These are phyloP conservation scores for Cryptoblepharus egeriae DNA, from an alignment of 2,797 vertebrate genomes.

Conservation along the genomic window DNA sequence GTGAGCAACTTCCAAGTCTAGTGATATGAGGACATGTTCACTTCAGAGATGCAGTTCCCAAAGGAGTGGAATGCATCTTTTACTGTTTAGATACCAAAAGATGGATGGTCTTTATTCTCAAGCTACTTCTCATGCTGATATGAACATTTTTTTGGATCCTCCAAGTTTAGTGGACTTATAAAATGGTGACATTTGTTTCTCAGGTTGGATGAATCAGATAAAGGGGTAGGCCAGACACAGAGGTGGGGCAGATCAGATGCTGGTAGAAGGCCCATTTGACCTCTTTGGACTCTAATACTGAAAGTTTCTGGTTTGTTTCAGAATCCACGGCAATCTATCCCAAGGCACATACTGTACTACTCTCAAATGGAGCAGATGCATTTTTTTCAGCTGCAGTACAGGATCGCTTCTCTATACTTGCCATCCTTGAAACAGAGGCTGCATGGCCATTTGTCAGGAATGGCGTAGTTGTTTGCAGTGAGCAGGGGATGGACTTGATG, in stretches of 20 bases:
- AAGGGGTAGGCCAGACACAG: too few species aligned
- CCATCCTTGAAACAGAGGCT: background rate
- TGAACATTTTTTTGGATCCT: background rate
- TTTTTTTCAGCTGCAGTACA: too few species aligned
- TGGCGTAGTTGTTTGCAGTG: too few species aligned
- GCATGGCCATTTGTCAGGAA: too few species aligned
- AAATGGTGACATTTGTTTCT: background rate
- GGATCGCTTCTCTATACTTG: background rate
- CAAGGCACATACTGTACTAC: too few species aligned
- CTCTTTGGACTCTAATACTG: too few species aligned
- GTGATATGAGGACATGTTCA: background rate
- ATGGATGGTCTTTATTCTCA: background rate
- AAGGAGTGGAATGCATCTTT: background rate
- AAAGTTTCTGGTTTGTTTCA: too few species aligned
- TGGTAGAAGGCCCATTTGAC: too few species aligned
- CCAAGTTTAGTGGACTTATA: background rate
- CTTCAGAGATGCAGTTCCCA: conserved; percentile 7
- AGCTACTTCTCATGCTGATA: background rate
- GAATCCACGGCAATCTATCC: too few species aligned
- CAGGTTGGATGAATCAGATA: background rate
- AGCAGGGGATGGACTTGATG: too few species aligned
- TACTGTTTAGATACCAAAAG: background rate
- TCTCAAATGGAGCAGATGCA: too few species aligned
- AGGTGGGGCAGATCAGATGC: too few species aligned
- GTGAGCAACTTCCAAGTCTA: conserved; percentile 1